Conservation (phyloP, 2,797 vertebrate genomes). For the Chelon labrosus region DNA sequence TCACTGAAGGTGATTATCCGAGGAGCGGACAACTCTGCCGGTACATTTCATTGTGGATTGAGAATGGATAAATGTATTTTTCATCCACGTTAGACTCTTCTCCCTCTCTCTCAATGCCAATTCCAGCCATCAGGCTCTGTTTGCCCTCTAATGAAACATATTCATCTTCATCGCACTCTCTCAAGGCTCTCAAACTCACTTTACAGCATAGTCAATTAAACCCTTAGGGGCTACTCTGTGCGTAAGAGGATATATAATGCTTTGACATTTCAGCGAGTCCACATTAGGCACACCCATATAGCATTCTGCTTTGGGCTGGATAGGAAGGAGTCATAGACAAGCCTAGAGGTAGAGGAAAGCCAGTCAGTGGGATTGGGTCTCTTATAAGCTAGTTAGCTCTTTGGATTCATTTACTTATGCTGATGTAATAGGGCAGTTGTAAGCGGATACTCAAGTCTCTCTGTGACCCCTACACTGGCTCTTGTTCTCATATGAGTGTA, state of each 20-base stretch:
- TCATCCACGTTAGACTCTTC: conserved; percentile 71
- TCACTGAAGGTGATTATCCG: conserved; percentile 66
- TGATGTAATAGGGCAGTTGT: conserved; percentile 81
- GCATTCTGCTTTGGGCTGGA: conserved; percentile 72
- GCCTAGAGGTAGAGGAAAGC: conserved; percentile 74
- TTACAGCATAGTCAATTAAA: conserved; percentile 87
- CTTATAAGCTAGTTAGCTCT: conserved; percentile 80
- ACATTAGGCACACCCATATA: conserved; percentile 85
- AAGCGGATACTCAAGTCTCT: conserved; percentile 79
- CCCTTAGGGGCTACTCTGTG: conserved; percentile 83
- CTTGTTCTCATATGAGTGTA: conserved; percentile 74
- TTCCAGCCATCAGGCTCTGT: conserved; percentile 83
- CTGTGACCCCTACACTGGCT: conserved; percentile 74
- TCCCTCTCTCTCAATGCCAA: conserved; percentile 76
- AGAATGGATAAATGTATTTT: conserved; percentile 75
- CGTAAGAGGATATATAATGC: conserved; percentile 87
- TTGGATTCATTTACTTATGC: conserved; percentile 82
- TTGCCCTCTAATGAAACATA: conserved; percentile 87
- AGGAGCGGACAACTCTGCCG: conserved; percentile 36
- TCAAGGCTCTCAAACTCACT: conserved; percentile 84
- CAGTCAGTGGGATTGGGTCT: conserved; percentile 78
- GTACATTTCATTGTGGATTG: conserved; percentile 34
- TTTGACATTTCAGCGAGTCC: conserved; percentile 85
- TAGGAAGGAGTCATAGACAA: conserved; percentile 71
- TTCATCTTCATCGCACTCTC: conserved; percentile 87